phyloP scores from a whole-genome alignment of 2,888 invertebrate genomes.

The Spilosoma lubricipeda region DNA sequence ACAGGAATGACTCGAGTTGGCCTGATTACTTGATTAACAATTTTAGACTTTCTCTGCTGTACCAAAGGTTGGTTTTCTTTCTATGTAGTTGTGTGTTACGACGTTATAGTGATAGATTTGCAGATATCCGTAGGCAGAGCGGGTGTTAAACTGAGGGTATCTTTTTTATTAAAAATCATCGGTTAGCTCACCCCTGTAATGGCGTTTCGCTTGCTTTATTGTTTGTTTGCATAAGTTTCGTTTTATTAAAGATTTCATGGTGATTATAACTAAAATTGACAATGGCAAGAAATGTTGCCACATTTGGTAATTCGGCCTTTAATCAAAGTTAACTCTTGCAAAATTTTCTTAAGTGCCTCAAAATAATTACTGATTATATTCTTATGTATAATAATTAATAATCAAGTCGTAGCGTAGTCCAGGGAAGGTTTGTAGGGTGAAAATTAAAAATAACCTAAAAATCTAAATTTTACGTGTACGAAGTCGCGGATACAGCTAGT shows the following conservation, averaged over 20 bases:
- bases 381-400: too few species aligned
- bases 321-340: too few species aligned
- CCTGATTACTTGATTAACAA: background rate
- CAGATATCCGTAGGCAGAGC: slow-evolving; percentile 68
- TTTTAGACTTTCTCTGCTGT: background rate
- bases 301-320: background rate
- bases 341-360: too few species aligned
- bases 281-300: background rate
- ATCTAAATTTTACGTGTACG: too few species aligned
- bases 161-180: slow-evolving; percentile 82
- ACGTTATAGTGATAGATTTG: slow-evolving; percentile 5
- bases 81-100: slow-evolving; percentile 8
- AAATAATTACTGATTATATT: too few species aligned
- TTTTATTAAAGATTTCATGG: slow-evolving; percentile 32
- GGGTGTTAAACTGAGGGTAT: slow-evolving; percentile 76
- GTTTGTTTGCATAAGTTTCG: slow-evolving; percentile 59
- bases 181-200: slow-evolving; percentile 67
- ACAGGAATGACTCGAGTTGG: background rate
- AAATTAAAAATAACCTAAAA: too few species aligned
- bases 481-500: too few species aligned
- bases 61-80: slow-evolving; percentile 6
- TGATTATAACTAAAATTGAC: slow-evolving; percentile 6
- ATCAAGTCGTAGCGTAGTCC: too few species aligned
- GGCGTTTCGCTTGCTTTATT: slow-evolving; percentile 62
- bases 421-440: too few species aligned